phyloP scores from a whole-genome alignment of 1,140 invertebrate species.

The Subanguina moxae region DNA sequence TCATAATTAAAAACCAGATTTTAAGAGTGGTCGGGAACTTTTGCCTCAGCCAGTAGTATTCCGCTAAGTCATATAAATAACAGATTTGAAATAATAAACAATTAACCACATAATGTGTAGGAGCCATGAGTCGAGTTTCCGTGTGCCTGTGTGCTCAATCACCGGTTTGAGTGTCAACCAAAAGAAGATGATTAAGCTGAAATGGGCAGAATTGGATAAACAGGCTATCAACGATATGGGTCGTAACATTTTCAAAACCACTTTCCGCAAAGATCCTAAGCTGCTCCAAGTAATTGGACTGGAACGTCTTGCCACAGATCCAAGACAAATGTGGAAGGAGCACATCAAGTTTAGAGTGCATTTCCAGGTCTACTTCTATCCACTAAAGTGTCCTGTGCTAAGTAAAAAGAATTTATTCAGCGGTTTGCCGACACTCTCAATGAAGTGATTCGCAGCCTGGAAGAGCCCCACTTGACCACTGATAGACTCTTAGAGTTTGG shows the following conservation, averaged over 20 bases:
- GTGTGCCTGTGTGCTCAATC: conserved; percentile 29
- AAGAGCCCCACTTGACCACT: conserved; percentile 22
- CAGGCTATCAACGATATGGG: conserved; percentile 19
- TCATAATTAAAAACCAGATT: too few relatives aligned
- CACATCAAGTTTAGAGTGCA: conserved; percentile 26
- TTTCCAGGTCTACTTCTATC: conserved; percentile 14
- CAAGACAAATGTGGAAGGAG: conserved; percentile 13
- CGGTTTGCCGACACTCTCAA: conserved; percentile 30
- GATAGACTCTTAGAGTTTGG: conserved; percentile 32
- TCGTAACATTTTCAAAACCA: conserved; percentile 35
- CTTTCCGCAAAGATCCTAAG: conserved; percentile 24
- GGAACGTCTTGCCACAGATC: conserved; percentile 4
- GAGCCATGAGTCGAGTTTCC: conserved; percentile 24
- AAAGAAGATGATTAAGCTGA: conserved; percentile 27
- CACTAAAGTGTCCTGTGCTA: background rate
- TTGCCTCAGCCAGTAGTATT: too few relatives aligned
- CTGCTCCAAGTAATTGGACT: conserved; percentile 29
- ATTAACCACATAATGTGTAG: conserved; percentile 7
- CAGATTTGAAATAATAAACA: too few relatives aligned
- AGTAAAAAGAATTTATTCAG: conserved; percentile 17
- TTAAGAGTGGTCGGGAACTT: too few relatives aligned
- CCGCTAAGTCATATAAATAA: too few relatives aligned
- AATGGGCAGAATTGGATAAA: conserved; percentile 31
- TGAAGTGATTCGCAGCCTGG: conserved; percentile 25
- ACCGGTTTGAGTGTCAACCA: conserved; percentile 27